phyloP scores from a whole-genome alignment of 2,113 vertebrate genomes.

The Picathartes gymnocephalus region DNA sequence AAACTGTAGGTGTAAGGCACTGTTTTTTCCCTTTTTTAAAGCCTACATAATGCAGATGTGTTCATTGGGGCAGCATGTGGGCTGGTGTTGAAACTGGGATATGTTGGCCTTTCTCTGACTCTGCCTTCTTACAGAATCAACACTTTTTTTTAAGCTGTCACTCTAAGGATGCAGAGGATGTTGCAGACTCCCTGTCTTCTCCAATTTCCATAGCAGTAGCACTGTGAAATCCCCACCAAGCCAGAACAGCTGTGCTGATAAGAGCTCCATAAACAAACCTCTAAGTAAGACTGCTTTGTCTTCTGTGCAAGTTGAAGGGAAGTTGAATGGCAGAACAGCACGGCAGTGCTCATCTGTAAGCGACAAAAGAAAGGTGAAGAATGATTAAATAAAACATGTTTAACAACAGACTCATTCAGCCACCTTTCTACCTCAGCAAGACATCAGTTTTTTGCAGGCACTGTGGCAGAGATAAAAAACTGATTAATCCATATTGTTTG shows the following conservation, averaged over 20 bases:
- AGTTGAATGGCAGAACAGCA: neutral
- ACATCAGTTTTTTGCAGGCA: neutral
- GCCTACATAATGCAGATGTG: neutral
- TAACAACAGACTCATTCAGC: neutral
- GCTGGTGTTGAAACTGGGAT: neutral
- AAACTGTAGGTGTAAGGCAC: neutral
- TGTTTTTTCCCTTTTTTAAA: neutral
- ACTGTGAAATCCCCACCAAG: neutral
- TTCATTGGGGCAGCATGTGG: neutral
- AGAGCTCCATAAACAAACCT: neutral
- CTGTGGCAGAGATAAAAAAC: neutral
- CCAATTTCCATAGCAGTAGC: neutral
- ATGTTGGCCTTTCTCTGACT: neutral
- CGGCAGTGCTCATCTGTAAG: neutral
- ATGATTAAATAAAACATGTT: neutral
- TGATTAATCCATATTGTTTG: neutral
- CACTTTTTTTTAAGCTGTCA: neutral
- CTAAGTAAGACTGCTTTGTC: neutral
- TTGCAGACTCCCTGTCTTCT: neutral
- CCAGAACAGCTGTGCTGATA: neutral
- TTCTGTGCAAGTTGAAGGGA: neutral
- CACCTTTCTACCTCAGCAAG: neutral
- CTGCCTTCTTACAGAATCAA: neutral
- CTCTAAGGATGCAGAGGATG: neutral
- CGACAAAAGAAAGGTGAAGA: neutral